phyloP scores from a whole-genome alignment of 2,113 vertebrate genomes.

The Taurulus bubalis region DNA sequence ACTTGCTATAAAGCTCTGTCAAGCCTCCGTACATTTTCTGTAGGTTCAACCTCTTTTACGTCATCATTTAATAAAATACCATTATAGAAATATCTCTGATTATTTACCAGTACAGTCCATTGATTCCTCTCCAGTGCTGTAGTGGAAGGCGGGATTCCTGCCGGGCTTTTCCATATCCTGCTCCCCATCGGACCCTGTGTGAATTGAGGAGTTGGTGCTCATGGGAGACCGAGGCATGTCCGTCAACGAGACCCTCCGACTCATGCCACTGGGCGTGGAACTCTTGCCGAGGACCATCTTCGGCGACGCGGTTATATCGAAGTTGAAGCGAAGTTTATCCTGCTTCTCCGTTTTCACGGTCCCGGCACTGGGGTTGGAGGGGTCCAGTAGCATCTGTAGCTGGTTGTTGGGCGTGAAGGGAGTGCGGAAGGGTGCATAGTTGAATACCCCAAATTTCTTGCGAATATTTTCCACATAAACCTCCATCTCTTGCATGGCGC shows the following conservation, averaged over 20 bases:
- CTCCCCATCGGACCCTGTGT: conserved; percentile 96
- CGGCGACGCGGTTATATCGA: conserved; percentile 96
- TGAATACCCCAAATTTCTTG: conserved; percentile 96
- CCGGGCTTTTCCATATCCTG: conserved; percentile 89
- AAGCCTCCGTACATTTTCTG: background rate
- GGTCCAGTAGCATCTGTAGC: conserved; percentile 96
- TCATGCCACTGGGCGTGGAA: conserved; percentile 87
- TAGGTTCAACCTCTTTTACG: background rate
- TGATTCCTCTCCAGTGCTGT: conserved; percentile 96
- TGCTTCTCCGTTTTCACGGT: conserved; percentile 93
- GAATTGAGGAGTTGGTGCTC: conserved; percentile 97
- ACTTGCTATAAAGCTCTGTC: background rate
- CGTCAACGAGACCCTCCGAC: conserved; percentile 91
- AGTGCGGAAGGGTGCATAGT: conserved; percentile 97
- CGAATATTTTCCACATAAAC: conserved; percentile 98
- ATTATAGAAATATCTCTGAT: background rate
- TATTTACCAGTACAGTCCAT: conserved; percentile 92
- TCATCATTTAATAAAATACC: background rate
- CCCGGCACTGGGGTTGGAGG: conserved; percentile 91
- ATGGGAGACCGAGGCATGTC: conserved; percentile 97
- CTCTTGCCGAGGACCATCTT: conserved; percentile 95
- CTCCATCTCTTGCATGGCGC: conserved; percentile 99
- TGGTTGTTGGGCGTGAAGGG: conserved; percentile 97
- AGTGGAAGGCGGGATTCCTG: conserved; percentile 91
- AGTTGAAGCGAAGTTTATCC: conserved; percentile 96